Base-by-base conservation (phyloP, 2,113 vertebrate genomes). In the Tinamus guttatus region DNA sequence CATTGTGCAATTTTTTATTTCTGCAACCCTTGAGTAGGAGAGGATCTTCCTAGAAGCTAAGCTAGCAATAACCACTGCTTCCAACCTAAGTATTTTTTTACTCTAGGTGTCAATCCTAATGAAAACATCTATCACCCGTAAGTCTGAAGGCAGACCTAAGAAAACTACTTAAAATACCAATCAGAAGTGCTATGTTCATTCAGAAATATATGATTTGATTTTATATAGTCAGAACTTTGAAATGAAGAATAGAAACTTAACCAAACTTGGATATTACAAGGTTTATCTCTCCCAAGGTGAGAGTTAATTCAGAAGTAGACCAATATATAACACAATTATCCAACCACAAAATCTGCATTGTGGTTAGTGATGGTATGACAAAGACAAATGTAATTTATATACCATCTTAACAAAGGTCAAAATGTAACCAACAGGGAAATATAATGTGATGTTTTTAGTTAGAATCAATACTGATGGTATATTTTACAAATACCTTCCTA, bases 1-100 rank as follows among this genome's bases (percentile, higher is more conserved):
- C 91, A 96, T 97, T 97, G 95, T 96, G 89, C 77, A 84, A 25
- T 76, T 94, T 79, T 77, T 95, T 89, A 81, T 92, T 96, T 93
- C 89, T 96, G 91, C 94, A 96, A 95, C 86, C 95, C 95, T 95
- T 91, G 70, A 88, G 52, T 81, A 78, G 76, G 86, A 92, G 82
- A 74, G 21, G 38, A 89, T 94, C 74, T 93, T 91, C 77, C 30
- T 87, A 30, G 58, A 76, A 89, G 68, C 68, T 67, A 94, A 88
- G 62, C 84, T 90, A 87, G 34, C 84, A 85, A 71, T 85, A 92
- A 85, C 87, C 91, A 82, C 70, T 58, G 84, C 19, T 92, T 93
- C 80, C 75, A 85, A 41, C 6, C 76, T 34, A 62, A 69, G 49
- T 32, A 9, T 38, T 87, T 95, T 87, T 56, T 90, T 28, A 52